phyloP scores from a whole-genome alignment of 2,888 invertebrate genomes.

The Chouioia cunea region DNA sequence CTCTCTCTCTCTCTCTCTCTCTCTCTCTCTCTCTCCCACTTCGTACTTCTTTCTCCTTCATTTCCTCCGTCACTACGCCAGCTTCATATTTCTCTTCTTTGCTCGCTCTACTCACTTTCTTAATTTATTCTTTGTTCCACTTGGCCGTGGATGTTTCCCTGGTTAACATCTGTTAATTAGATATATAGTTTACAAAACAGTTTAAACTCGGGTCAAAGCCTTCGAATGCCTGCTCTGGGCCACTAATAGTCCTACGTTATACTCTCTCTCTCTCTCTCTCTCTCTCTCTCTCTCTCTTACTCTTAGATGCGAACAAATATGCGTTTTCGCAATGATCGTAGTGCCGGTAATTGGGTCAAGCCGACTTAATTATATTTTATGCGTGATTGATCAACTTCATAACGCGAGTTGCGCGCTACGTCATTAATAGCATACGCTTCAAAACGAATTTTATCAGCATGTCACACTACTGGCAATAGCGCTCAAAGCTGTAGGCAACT shows the following conservation, averaged over 20 bases:
- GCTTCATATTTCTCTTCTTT: too few relatives aligned
- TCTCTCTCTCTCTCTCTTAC: not conserved
- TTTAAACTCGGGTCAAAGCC: conserved; percentile 5
- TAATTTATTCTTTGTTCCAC: too few relatives aligned
- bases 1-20: not conserved
- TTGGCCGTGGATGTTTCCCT: too few relatives aligned
- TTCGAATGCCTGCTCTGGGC: not conserved
- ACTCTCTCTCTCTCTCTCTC: too few relatives aligned
- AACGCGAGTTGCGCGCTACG: not conserved
- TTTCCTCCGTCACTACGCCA: not conserved
- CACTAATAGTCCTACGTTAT: not conserved
- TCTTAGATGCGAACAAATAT: not conserved
- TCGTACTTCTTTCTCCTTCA: not conserved
- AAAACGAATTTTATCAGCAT: too few relatives aligned
- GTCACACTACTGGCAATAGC: too few relatives aligned
- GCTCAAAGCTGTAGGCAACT: too few relatives aligned
- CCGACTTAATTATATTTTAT: conserved; percentile 16
- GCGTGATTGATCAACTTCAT: conserved; percentile 9
- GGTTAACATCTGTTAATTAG: too few relatives aligned
- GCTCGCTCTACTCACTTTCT: too few relatives aligned
- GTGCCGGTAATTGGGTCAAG: conserved; percentile 17
- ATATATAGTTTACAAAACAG: too few relatives aligned
- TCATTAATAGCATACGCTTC: too few relatives aligned
- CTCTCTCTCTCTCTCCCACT: not conserved
- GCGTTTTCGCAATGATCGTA: conserved; percentile 21